Percentiles rank a stretch among this genome's conserved stretches.
Conservation (phyloP, 2,113 vertebrate species). For the Peromyscus californicus region DNA sequence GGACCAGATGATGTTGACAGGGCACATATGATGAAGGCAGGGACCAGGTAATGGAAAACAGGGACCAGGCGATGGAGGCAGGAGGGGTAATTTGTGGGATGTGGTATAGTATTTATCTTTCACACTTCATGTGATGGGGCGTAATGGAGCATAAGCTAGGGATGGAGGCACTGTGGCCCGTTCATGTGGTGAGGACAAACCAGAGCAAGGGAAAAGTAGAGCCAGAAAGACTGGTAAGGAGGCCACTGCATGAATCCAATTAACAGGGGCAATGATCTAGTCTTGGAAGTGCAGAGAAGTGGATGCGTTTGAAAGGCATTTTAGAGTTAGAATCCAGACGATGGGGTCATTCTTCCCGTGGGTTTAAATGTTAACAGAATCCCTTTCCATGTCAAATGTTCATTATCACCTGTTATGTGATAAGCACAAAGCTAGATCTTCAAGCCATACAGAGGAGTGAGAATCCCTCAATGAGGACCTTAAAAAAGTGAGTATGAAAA, state of each 20-base stretch:
- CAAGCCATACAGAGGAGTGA: background rate
- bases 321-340: background rate
- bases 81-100: background rate
- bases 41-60: background rate
- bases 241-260: background rate
- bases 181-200: background rate
- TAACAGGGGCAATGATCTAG: background rate
- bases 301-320: background rate
- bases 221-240: background rate
- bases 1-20: background rate
- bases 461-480: background rate
- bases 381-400: background rate
- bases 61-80: background rate
- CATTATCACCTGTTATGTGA: background rate
- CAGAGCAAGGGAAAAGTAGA: background rate
- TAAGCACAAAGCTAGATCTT: background rate
- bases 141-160: background rate
- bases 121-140: background rate
- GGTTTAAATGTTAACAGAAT: background rate
- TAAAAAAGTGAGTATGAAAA: background rate
- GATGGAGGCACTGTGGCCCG: rapidly evolving
- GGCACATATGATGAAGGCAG: background rate
- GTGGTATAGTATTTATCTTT: background rate
- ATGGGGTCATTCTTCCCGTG: background rate
- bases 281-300: background rate